Conservation (phyloP, 2,797 vertebrate species). For the Rhynchotus rufescens region DNA sequence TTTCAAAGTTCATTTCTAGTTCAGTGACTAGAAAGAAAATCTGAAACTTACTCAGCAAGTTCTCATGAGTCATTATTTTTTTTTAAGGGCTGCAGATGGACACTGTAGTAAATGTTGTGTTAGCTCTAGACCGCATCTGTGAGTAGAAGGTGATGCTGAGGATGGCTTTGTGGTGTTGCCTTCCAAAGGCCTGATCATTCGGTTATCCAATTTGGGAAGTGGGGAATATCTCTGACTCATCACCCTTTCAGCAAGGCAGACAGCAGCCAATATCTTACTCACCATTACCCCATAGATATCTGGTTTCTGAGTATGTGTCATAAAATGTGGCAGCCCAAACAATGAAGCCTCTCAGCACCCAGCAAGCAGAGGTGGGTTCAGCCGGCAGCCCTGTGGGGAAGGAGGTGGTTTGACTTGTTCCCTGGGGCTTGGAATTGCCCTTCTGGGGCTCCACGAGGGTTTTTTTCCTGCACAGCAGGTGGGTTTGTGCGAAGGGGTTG, state of each 20-base stretch:
- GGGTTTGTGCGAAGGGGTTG: not conserved
- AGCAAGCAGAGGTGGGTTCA: not conserved
- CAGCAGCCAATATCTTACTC: constrained; percentile 42
- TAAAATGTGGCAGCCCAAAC: not conserved
- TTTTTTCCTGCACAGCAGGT: not conserved
- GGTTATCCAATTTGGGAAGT: constrained; percentile 55
- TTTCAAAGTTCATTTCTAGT: constrained; percentile 1
- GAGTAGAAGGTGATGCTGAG: not conserved
- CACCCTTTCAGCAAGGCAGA: constrained; percentile 63
- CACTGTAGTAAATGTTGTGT: not conserved
- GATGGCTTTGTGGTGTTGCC: constrained; percentile 30
- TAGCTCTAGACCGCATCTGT: not conserved
- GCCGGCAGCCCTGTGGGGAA: not conserved
- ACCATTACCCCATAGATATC: not conserved
- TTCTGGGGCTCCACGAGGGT: not conserved
- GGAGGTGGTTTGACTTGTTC: not conserved
- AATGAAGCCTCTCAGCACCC: not conserved
- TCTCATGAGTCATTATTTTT: not conserved
- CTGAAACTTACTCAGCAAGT: not conserved
- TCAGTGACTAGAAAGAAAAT: not conserved
- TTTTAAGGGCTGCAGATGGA: not conserved
- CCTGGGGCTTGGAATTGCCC: not conserved
- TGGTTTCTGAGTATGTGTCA: constrained; percentile 27
- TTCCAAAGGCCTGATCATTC: constrained; percentile 35
- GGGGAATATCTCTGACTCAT: constrained; percentile 36